phyloP scores from a whole-genome alignment of 2,888 invertebrate genomes.

The Epiblema foenella region DNA sequence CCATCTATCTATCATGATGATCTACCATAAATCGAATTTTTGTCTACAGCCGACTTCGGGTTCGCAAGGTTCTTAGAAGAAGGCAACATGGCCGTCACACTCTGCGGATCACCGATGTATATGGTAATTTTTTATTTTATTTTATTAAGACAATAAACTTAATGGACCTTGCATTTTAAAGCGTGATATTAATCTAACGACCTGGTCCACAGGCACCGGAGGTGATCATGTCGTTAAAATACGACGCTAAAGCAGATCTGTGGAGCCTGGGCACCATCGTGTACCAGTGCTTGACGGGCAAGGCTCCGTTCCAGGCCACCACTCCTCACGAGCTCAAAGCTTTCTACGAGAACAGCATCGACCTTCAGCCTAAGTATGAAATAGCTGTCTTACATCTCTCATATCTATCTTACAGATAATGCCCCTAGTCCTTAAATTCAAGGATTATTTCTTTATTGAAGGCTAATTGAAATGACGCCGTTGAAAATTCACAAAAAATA shows the following conservation, averaged over 20 bases:
- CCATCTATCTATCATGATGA: slow-evolving; percentile 6
- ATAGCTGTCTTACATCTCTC: neutral
- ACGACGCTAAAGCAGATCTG: slow-evolving; percentile 99
- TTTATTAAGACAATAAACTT: slow-evolving; percentile 12
- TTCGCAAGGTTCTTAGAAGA: slow-evolving; percentile 99
- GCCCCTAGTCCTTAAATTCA: neutral
- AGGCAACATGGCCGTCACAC: slow-evolving; percentile 99
- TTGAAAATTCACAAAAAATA: slow-evolving; percentile 12
- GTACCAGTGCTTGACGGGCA: slow-evolving; percentile 98
- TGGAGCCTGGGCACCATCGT: slow-evolving; percentile 99
- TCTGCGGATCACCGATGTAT: slow-evolving; percentile 99
- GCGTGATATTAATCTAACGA: slow-evolving; percentile 1
- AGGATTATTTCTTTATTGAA: slow-evolving; percentile 5
- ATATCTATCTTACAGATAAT: slow-evolving; percentile 15
- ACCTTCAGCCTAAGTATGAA: slow-evolving; percentile 94
- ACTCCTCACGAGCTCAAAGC: slow-evolving; percentile 98
- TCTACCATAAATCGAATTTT: slow-evolving; percentile 37
- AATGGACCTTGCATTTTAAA: neutral
- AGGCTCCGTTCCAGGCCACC: slow-evolving; percentile 99
- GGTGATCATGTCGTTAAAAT: slow-evolving; percentile 99
- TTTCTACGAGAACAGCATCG: slow-evolving; percentile 97
- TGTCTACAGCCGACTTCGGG: slow-evolving; percentile 96
- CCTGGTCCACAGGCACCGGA: slow-evolving; percentile 92
- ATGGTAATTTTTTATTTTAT: slow-evolving; percentile 92
- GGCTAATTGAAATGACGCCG: neutral